Evolutionary conservation across 2,888 invertebrate species (phyloP).

Genomic region (Cryptocephalus primarius): DNA sequence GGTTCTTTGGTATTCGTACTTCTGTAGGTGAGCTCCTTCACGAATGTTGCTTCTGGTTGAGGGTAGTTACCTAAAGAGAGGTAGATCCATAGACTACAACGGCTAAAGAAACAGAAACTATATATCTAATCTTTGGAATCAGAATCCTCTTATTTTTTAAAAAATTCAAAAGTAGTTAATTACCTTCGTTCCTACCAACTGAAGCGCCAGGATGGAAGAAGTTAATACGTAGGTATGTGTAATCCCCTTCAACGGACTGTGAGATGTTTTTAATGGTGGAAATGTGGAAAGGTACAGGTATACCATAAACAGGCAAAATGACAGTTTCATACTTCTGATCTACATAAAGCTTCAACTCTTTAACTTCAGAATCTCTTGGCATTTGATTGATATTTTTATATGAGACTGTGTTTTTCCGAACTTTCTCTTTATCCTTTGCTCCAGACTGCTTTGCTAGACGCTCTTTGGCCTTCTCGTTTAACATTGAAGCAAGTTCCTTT

Average conservation of each 20-base stretch:
- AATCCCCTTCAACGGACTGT: conserved; percentile 96
- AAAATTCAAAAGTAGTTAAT: background rate
- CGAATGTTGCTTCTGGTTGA: conserved; percentile 91
- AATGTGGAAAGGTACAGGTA: conserved; percentile 96
- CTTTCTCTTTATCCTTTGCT: conserved; percentile 77
- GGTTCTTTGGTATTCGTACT: conserved; percentile 97
- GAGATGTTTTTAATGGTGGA: conserved; percentile 98
- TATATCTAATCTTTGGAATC: too few relatives aligned
- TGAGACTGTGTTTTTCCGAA: conserved; percentile 88
- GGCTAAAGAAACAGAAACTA: too few relatives aligned
- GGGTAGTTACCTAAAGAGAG: conserved; percentile 55
- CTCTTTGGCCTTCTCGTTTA: conserved; percentile 90
- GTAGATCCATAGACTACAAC: too few relatives aligned
- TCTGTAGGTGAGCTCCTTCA: conserved; percentile 98
- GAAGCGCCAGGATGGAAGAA: conserved; percentile 98
- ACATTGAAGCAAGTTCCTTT: conserved; percentile 77
- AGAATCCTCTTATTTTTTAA: too few relatives aligned
- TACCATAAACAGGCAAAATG: conserved; percentile 93
- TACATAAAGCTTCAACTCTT: conserved; percentile 88
- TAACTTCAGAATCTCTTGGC: conserved; percentile 88
- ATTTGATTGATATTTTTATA: conserved; percentile 88
- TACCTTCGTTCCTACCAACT: conserved; percentile 81
- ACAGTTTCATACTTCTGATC: conserved; percentile 97
- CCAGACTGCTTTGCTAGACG: conserved; percentile 80
- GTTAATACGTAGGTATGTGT: conserved; percentile 94